phyloP scores from a whole-genome alignment of 2,888 invertebrate genomes.

The Leucania comma region DNA sequence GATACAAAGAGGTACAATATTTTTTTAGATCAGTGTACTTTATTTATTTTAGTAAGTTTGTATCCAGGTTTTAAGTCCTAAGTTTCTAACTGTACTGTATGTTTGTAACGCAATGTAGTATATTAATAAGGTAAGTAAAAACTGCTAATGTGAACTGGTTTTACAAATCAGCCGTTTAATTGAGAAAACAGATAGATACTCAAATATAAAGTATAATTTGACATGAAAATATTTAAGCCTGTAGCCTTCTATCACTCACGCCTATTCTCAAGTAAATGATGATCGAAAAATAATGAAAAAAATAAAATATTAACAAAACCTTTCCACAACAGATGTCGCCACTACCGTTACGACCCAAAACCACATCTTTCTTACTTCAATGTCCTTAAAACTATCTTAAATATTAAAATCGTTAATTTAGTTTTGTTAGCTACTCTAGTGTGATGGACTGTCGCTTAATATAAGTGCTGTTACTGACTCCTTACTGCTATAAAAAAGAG shows the following conservation, averaged over 20 bases:
- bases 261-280: slow-evolving; percentile 23
- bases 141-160: slow-evolving; percentile 50
- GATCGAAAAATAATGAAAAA: slow-evolving; percentile 25
- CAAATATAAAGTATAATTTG: neutral
- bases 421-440: slow-evolving; percentile 74
- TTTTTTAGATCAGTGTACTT: slow-evolving; percentile 17
- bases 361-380: slow-evolving; percentile 54
- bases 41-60: slow-evolving; percentile 18
- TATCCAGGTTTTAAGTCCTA: slow-evolving; percentile 21
- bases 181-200: slow-evolving; percentile 17
- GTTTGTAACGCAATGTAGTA: slow-evolving; percentile 13
- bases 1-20: neutral
- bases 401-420: slow-evolving; percentile 68
- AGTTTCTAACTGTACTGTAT: slow-evolving; percentile 51
- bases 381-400: slow-evolving; percentile 66
- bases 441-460: slow-evolving; percentile 80
- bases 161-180: slow-evolving; percentile 24
- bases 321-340: slow-evolving; percentile 65
- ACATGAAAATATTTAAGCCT: slow-evolving; percentile 16
- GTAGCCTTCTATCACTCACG: neutral
- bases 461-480: slow-evolving; percentile 74
- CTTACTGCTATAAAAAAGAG: slow-evolving; percentile 64
- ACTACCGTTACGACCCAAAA: slow-evolving; percentile 61
- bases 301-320: slow-evolving; percentile 46
- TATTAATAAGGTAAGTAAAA: slow-evolving; percentile 3